Percentiles rank a stretch among this genome's conserved stretches.
Evolutionary conservation across 2,797 vertebrate genomes (phyloP).

Genomic region (Lepus townsendii): DNA sequence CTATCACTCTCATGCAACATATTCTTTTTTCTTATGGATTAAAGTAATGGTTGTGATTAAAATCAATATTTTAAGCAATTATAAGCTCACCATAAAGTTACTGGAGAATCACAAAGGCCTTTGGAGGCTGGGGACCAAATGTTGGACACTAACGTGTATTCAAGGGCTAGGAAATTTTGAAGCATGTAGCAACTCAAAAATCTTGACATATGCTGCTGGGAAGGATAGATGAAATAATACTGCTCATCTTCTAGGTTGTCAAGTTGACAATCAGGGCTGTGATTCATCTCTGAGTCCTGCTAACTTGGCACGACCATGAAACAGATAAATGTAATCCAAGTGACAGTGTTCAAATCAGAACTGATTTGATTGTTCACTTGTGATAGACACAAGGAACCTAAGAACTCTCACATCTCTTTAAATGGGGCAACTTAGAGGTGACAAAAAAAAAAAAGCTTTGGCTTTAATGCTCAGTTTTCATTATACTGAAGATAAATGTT

Average conservation of each 20-base stretch:
- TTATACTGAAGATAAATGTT: slow-evolving; percentile 46
- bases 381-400: slow-evolving; percentile 87
- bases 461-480: slow-evolving; percentile 74
- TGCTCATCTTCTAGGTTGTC: slow-evolving; percentile 88
- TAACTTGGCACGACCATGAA: slow-evolving; percentile 87
- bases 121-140: slow-evolving; percentile 9
- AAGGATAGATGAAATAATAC: slow-evolving; percentile 87
- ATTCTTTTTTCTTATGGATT: slow-evolving; percentile 11
- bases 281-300: slow-evolving; percentile 87
- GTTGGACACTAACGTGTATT: slow-evolving; percentile 74
- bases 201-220: slow-evolving; percentile 85
- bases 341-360: slow-evolving; percentile 88
- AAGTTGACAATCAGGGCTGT: slow-evolving; percentile 87
- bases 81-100: background rate
- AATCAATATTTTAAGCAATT: background rate
- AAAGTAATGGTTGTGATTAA: background rate
- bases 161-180: slow-evolving; percentile 82
- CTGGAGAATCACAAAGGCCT: background rate
- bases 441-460: slow-evolving; percentile 79
- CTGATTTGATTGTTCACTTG: slow-evolving; percentile 88
- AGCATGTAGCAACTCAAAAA: slow-evolving; percentile 86
- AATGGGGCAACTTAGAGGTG: background rate
- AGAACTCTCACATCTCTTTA: slow-evolving; percentile 81
- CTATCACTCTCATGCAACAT: background rate
- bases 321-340: slow-evolving; percentile 87